phyloP scores from a whole-genome alignment of 2,888 invertebrate genomes.

The Galerucella nymphaeae region DNA sequence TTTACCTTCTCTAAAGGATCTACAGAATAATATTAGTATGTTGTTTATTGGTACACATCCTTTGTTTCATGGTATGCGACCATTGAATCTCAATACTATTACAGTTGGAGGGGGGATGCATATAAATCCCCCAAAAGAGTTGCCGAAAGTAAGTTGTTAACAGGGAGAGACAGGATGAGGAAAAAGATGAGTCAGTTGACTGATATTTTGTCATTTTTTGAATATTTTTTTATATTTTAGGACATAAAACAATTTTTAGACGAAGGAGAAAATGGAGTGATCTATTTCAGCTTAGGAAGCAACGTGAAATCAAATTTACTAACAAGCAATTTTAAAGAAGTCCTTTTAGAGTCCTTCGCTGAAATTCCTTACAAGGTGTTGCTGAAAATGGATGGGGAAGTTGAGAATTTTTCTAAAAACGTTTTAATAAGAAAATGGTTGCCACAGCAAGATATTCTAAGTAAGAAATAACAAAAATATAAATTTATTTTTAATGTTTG shows the following conservation, averaged over 20 bases:
- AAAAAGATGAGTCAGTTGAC: too few species aligned
- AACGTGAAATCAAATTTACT: conserved; percentile 59
- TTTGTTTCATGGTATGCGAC: conserved; percentile 55
- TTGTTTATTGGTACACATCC: conserved; percentile 59
- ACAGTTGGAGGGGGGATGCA: conserved; percentile 56
- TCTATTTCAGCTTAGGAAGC: conserved; percentile 64
- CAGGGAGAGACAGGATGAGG: neutral
- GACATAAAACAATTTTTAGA: conserved; percentile 59
- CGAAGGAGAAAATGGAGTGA: conserved; percentile 57
- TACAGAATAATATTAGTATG: conserved; percentile 56
- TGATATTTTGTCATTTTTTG: too few species aligned
- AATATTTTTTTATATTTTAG: conserved; percentile 46
- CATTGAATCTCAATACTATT: conserved; percentile 57
- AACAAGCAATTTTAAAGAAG: conserved; percentile 52
- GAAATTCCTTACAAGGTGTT: conserved; percentile 61
- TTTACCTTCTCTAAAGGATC: conserved; percentile 49
- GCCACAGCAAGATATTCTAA: conserved; percentile 60
- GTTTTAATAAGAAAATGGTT: conserved; percentile 62
- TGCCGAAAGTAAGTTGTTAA: conserved; percentile 52
- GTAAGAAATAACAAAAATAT: conserved; percentile 45
- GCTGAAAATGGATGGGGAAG: conserved; percentile 63
- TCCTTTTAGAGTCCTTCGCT: conserved; percentile 58
- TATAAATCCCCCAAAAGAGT: conserved; percentile 47
- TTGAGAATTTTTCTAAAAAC: conserved; percentile 56
- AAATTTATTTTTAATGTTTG: neutral